A percentile compares a stretch with the other conserved stretches of the same genome.
Conservation (phyloP, 2,113 vertebrate species). For the Austrofundulus limnaeus region DNA sequence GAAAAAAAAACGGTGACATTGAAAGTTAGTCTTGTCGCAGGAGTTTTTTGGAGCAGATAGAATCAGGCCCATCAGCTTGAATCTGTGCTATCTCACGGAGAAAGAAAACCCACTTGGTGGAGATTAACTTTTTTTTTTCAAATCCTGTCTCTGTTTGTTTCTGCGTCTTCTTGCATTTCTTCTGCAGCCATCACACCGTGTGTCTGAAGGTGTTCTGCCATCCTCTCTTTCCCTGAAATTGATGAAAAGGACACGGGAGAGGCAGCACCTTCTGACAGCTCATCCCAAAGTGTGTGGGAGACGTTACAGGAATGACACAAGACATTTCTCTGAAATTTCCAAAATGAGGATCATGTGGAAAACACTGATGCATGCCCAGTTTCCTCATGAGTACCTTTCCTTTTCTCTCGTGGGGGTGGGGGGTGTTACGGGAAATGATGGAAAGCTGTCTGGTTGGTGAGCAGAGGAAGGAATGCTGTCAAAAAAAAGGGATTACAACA, state of each 20-base stretch:
- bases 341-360: slow-evolving; percentile 45
- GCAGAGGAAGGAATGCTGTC: too few species aligned
- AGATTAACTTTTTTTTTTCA: slow-evolving; percentile 22
- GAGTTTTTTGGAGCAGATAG: slow-evolving; percentile 35
- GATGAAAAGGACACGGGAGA: slow-evolving; percentile 50
- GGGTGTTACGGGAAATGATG: slow-evolving; percentile 29
- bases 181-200: slow-evolving; percentile 24
- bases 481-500: slow-evolving; percentile 26
- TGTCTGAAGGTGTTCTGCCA: slow-evolving; percentile 50
- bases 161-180: slow-evolving; percentile 38
- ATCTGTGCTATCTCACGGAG: slow-evolving; percentile 2
- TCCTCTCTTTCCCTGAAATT: slow-evolving; percentile 43
- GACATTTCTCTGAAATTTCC: slow-evolving; percentile 37
- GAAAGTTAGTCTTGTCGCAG: slow-evolving; percentile 40
- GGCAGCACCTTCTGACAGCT: slow-evolving; percentile 42
- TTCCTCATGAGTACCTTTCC: slow-evolving; percentile 30
- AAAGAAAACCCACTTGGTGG: slow-evolving; percentile 33
- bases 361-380: slow-evolving; percentile 30
- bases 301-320: slow-evolving; percentile 30
- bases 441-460: neutral
- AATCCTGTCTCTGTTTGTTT: slow-evolving; percentile 31
- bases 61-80: slow-evolving; percentile 36
- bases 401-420: slow-evolving; percentile 37
- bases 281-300: slow-evolving; percentile 41
- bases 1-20: slow-evolving; percentile 60